Evolutionary conservation across 2,113 vertebrate species (phyloP), one percentile per base, ranked within the genome.

Genomic region (Proterorhinus semilunaris): DNA sequence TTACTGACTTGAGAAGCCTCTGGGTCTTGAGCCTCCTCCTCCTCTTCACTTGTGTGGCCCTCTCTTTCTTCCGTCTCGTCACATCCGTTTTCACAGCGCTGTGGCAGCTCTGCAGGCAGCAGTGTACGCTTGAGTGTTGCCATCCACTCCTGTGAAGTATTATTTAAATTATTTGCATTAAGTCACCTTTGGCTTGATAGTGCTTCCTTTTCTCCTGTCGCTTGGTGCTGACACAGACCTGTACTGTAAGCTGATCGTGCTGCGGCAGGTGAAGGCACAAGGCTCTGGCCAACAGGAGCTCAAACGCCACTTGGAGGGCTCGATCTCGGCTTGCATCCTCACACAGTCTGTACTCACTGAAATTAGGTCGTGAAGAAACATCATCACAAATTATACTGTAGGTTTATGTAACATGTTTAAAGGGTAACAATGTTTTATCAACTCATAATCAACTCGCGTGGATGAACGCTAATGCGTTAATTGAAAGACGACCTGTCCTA

Each of bases 281-380:
- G 0, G 91, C 84, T 78, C 94, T 92, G 6, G 90, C 91, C 72
- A 96, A 88, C 79, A 97, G 94, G 70, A 97, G 90, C 74, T 96
- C 92, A 64, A 95, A 94, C 0, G 92, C 94, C 62, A 92, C 76
- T 59, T 89, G 83, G 63, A 92, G 90, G 0, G 76, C 89, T 51
- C 80, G 84, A 44, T 94, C 90, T 36, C 87, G 53, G 45, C 90
- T 80, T 8, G 78, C 79, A n/a, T 83, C 84, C 45, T 83, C 83
- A 45, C 87, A 80, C 17, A 96, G 91, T 7, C 83, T 88, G 84
- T 93, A 96, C 84, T 95, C 83, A 10, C 87, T 86, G 68, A 49
- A 63, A 66, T 0, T n/a, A 36, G 27, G 27, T 36, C 27, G 4
- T 3, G 27, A 36, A 36, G 27, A 36, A 36, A 36, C 27, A 36